Conservation (phyloP, 2,113 vertebrate genomes). For the Tyto alba region DNA sequence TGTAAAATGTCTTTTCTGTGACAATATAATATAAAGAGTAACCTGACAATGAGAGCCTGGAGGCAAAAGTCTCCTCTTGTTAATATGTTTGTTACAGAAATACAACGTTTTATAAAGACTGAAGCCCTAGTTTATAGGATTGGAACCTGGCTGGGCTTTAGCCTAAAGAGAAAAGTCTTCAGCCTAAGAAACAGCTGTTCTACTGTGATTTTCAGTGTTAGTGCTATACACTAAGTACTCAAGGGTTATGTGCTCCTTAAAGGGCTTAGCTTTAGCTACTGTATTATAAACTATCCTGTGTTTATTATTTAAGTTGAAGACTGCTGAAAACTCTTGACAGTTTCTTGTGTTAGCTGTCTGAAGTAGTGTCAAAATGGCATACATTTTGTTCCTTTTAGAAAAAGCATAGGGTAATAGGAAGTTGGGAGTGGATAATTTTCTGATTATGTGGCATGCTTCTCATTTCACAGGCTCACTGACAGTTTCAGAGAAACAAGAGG, state of each 20-base stretch:
- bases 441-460: background rate
- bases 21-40: background rate
- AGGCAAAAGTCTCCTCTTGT: background rate
- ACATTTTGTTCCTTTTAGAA: conserved; percentile 63
- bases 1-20: background rate
- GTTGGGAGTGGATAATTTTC: conserved; percentile 11
- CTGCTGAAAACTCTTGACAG: conserved; percentile 60
- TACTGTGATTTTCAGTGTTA: background rate
- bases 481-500: background rate
- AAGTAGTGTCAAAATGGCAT: conserved; percentile 50
- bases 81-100: background rate
- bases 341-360: conserved; percentile 27
- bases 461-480: background rate
- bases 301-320: conserved; percentile 73
- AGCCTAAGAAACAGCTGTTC: conserved; percentile 51
- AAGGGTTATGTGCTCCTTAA: conserved; percentile 76
- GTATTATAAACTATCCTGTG: conserved; percentile 69
- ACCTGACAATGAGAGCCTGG: background rate
- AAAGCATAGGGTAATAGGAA: background rate
- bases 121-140: background rate
- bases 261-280: conserved; percentile 72
- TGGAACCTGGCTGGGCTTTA: background rate
- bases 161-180: conserved; percentile 70
- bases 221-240: conserved; percentile 35
- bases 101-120: background rate